A percentile compares a stretch with the other conserved stretches of the same genome.
phyloP scores from a whole-genome alignment of 2,888 invertebrate species.

The Ormyrus pomaceus region DNA sequence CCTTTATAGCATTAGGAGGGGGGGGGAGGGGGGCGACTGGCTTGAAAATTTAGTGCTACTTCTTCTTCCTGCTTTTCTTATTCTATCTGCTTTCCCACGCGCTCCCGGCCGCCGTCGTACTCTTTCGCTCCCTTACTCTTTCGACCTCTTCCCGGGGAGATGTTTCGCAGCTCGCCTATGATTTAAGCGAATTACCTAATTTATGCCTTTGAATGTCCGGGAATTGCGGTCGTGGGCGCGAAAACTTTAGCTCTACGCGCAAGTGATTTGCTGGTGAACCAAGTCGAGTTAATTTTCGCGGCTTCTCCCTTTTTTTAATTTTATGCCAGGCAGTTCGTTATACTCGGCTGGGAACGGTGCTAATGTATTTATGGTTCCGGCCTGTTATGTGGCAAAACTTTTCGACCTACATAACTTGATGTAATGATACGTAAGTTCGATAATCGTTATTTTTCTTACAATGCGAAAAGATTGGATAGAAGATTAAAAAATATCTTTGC shows the following conservation, averaged over 20 bases:
- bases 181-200: constrained; percentile 46
- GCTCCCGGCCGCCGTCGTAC: neutral
- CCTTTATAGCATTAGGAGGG: too few species aligned
- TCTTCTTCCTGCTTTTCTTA: constrained; percentile 23
- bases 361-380: too few species aligned
- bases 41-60: constrained; percentile 52
- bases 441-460: too few species aligned
- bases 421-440: too few species aligned
- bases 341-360: too few species aligned
- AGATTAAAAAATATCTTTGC: too few species aligned
- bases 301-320: too few species aligned
- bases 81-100: neutral
- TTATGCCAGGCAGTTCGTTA: too few species aligned
- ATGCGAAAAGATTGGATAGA: too few species aligned
- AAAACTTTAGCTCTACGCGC: neutral
- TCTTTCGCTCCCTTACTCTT: neutral
- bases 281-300: neutral
- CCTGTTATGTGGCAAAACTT: too few species aligned
- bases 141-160: neutral
- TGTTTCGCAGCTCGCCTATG: constrained; percentile 33
- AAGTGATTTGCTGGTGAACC: constrained; percentile 4
- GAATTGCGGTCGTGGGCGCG: neutral
- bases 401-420: too few species aligned
- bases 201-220: constrained; percentile 7
- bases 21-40: neutral